A percentile compares a stretch with the other conserved stretches of the same genome.
Evolutionary conservation across 2,113 vertebrate species (phyloP).

Genomic region (Leptosomus discolor): DNA sequence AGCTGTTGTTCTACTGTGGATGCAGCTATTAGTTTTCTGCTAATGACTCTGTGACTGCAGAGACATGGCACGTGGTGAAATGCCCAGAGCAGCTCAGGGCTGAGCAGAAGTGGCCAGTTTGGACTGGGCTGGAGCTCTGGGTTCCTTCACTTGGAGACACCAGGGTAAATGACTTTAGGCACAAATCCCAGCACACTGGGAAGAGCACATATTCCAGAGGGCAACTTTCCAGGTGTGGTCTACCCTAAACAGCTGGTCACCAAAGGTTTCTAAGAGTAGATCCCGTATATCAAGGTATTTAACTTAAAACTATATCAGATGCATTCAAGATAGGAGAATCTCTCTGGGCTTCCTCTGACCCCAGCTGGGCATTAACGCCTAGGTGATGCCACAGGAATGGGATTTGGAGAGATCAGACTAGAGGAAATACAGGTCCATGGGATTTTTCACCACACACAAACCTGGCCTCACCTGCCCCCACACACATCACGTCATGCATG

Average conservation of each 20-base stretch:
- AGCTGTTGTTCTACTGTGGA: not conserved
- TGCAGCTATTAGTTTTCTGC: not conserved
- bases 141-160: not conserved
- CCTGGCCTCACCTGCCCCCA: not conserved
- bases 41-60: not conserved
- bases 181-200: not conserved
- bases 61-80: not conserved
- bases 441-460: not conserved
- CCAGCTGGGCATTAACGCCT: not conserved
- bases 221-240: not conserved
- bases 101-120: not conserved
- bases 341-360: not conserved
- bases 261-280: not conserved
- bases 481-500: rapidly evolving
- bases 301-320: not conserved
- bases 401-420: not conserved
- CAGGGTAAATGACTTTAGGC: not conserved
- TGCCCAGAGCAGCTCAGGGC: not conserved
- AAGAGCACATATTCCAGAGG: not conserved
- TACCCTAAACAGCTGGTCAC: not conserved
- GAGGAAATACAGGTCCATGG: not conserved
- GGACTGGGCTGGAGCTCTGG: not conserved
- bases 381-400: not conserved
- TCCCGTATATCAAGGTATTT: not conserved
- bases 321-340: not conserved